Evolutionary conservation across 2,888 invertebrate genomes (phyloP), one percentile per base, ranked within the genome.

Genomic region (Timema cristinae): DNA sequence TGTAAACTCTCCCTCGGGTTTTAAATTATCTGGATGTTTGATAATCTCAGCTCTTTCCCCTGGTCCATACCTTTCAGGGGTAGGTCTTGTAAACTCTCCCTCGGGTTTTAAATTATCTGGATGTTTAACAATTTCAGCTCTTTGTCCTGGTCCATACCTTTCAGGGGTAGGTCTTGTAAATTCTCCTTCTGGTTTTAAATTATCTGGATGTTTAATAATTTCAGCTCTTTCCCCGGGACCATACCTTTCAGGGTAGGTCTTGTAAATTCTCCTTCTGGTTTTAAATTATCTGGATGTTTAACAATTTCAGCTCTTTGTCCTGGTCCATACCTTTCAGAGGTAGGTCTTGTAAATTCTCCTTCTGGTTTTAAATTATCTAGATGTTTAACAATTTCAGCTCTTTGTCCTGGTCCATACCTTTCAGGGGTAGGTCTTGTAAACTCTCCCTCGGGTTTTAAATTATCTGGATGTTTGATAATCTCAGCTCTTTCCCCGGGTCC

Each of bases 181-280:
- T 0, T 0, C 85, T 0, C 89, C 89, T 79, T 88, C 88, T 0
- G 86, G 82, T 73, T 80, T 83, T 0, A 89, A 77, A 76, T 89
- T 88, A 76, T 83, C 80, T 13, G 63, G 83, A n/a, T 75, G 78
- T 66, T 71, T 77, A 48, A 74, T 73, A n/a, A 73, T 83, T 76
- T 84, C 83, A 74, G 78, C 77, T 51, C 79, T 77, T 51, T 77
- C 83, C 76, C 79, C 81, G 32, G 80, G 81, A 8, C 76, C 70
- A 71, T 78, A 79, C 68, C 75, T 74, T 7, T 77, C 75, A 74
- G 78, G 15, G 78, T 78, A 4, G 76, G 73, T 61, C 75, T 74
- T 61, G 82, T 74, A 66, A 76, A 76, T 13, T 76, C 79, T 9
- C 32, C 32, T 4, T 32, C 32, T 1, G 32, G 32, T 32, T 4